A percentile compares a stretch with the other conserved stretches of the same genome.
phyloP scores from a whole-genome alignment of 2,888 invertebrate genomes.

The Tribolium freemani region DNA sequence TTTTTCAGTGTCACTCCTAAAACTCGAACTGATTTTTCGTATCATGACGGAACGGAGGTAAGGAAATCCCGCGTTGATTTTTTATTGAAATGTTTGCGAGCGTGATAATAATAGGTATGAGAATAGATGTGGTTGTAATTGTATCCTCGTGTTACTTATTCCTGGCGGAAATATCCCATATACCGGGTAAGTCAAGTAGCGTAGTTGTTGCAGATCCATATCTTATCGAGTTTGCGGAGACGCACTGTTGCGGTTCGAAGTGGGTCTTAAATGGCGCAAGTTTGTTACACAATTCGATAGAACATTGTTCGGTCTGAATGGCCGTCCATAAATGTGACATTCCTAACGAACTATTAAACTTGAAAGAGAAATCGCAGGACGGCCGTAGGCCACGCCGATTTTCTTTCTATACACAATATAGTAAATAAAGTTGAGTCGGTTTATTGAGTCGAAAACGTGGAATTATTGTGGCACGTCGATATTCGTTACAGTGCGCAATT shows the following conservation, averaged over 20 bases:
- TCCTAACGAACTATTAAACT: slow-evolving; percentile 40
- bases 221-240: slow-evolving; percentile 34
- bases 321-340: slow-evolving; percentile 43
- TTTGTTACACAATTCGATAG: slow-evolving; percentile 42
- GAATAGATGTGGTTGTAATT: slow-evolving; percentile 6
- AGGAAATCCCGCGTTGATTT: background rate
- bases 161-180: slow-evolving; percentile 32
- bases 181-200: slow-evolving; percentile 8
- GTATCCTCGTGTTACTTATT: slow-evolving; percentile 25
- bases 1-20: slow-evolving; percentile 28
- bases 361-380: slow-evolving; percentile 18
- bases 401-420: background rate
- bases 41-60: slow-evolving; percentile 6
- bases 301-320: slow-evolving; percentile 42
- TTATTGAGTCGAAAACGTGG: slow-evolving; percentile 25
- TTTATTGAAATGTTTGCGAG: background rate
- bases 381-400: slow-evolving; percentile 1
- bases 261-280: slow-evolving; percentile 39
- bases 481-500: slow-evolving; percentile 37
- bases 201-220: slow-evolving; percentile 35
- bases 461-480: slow-evolving; percentile 34
- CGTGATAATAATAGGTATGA: slow-evolving; percentile 1
- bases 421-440: slow-evolving; percentile 20
- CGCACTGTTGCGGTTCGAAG: slow-evolving; percentile 39
- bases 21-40: slow-evolving; percentile 31